Base-by-base conservation (phyloP, 2,113 vertebrate species). In the Tinamus guttatus region DNA sequence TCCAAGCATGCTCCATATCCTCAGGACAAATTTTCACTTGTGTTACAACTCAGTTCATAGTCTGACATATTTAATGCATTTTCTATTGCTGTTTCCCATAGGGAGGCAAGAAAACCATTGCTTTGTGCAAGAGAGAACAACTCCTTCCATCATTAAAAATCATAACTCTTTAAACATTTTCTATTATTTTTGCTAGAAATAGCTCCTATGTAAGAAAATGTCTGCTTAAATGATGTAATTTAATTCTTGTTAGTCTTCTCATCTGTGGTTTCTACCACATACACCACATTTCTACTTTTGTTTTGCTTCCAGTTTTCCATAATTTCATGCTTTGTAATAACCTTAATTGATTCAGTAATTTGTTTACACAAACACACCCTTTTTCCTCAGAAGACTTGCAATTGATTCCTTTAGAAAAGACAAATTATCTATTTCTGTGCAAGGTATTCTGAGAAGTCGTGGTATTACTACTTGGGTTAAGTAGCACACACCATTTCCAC, bases 401-500 rank as follows among this genome's bases (percentile, higher is more conserved):
- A 68, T 36, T 90, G n/a, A 49, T 69, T 95, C 80, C 88, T 81
- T 68, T 9, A 56, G 17, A 56, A 41, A 79, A 43, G 16, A 76
- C 62, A 90, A 91, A 92, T 90, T 76, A 58, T 69, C 90, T 92
- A 84, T 94, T 93, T 92, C 38, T 94, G 65, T 49, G 58, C 0
- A 0, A 58, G 79, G 19, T 36, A 54, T 79, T 94, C 80, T 4
- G 0, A 89, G 79, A 91, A 3, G 13, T 80, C 79, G 75, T 14
- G 17, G 41, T 70, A 47, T 58, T 90, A 81, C 83, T 71, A 69
- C 85, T 90, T 63, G 54, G 74, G 22, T 81, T 78, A 45, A 93
- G 87, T 41, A 91, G 93, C 40, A 85, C 62, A 59, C 73, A 62
- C 34, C 78, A 58, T 58, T 94, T 87, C 88, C 85, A 65, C 40